These are phyloP conservation scores for human DNA, from an alignment of 2,113 vertebrate species.

Conservation along the genomic window GRCh38 chr2:15928501-15929000, in stretches of 20 bases:
- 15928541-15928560: background rate
- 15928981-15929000: background rate
- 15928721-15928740: too few relatives aligned
- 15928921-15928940: background rate
- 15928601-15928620: background rate
- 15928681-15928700: background rate
- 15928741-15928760: background rate
- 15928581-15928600: fast-evolving
- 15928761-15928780: background rate
- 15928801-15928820: background rate
- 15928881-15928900: slow-evolving; percentile 53
- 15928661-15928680: background rate
- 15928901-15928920: background rate
- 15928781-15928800: background rate
- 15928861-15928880: slow-evolving; percentile 56
- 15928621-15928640: background rate
- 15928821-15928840: slow-evolving; percentile 71
- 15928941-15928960: too few relatives aligned
- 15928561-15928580: too few relatives aligned
- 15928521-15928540: background rate
- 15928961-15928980: too few relatives aligned
- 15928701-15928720: background rate
- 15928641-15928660: background rate
- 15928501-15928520: background rate
- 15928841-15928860: slow-evolving; percentile 73